These are phyloP conservation scores for Hyphantria cunea DNA, from an alignment of 1,140 invertebrate species.

Conservation along the genomic window DNA sequence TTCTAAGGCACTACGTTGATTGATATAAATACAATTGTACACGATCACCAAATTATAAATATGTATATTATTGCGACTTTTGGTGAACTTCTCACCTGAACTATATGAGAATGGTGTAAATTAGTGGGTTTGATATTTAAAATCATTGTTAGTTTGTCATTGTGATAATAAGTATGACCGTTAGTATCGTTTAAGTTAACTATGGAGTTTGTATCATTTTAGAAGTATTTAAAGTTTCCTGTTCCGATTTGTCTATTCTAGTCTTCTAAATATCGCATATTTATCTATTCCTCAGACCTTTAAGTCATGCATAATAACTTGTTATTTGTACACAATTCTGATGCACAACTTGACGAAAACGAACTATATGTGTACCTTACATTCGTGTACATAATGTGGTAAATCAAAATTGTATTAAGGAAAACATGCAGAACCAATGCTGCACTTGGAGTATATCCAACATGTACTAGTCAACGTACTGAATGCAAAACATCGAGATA, in stretches of 20 bases:
- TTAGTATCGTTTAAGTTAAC: conserved; percentile 21
- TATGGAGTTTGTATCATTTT: conserved; percentile 32
- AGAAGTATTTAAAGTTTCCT: conserved; percentile 32
- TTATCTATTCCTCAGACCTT: conserved; percentile 44
- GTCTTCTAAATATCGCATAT: conserved; percentile 61
- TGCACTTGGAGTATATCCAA: not conserved
- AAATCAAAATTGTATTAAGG: conserved; percentile 4
- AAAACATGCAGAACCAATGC: not conserved
- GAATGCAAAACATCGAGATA: conserved; percentile 8
- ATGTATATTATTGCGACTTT: not conserved
- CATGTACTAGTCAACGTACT: conserved; percentile 24
- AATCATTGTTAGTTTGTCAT: conserved; percentile 24
- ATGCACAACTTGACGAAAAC: conserved; percentile 61
- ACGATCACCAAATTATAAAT: not conserved
- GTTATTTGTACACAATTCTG: conserved; percentile 70
- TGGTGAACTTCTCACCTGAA: conserved; percentile 7
- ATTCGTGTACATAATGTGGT: conserved; percentile 1
- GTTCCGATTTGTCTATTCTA: conserved; percentile 66
- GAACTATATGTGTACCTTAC: conserved; percentile 1
- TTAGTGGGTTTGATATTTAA: conserved; percentile 20
- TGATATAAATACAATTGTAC: conserved; percentile 1
- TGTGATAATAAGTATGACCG: conserved; percentile 27
- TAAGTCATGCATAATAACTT: conserved; percentile 57
- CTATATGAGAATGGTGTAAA: conserved; percentile 11
- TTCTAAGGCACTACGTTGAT: conserved; percentile 26